Evolutionary conservation across 2,113 vertebrate species (phyloP).

Genomic region (Garra rufa): DNA sequence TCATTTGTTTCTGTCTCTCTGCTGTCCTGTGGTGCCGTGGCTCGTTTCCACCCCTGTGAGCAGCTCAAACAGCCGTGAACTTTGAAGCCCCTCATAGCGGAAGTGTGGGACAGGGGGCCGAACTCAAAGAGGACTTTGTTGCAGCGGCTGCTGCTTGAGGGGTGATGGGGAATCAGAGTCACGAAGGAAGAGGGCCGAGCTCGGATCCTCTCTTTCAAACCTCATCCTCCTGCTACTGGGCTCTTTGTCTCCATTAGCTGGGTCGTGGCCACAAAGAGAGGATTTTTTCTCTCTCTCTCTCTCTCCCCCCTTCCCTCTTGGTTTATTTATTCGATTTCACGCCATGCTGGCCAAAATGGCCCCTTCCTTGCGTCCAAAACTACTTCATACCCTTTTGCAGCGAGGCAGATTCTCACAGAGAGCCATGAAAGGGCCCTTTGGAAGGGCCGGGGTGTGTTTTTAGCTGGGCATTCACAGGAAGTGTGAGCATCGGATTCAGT

Average conservation of each 20-base stretch:
- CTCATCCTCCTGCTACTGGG: slow-evolving; percentile 72
- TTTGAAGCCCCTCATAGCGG: slow-evolving; percentile 86
- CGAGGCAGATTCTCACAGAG: slow-evolving; percentile 57
- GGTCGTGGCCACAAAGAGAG: slow-evolving; percentile 82
- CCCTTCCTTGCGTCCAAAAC: slow-evolving; percentile 70
- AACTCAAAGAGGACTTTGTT: slow-evolving; percentile 85
- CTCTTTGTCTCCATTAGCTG: slow-evolving; percentile 84
- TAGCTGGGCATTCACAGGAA: slow-evolving; percentile 58
- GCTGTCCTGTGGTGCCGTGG: slow-evolving; percentile 38
- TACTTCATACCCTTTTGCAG: slow-evolving; percentile 71
- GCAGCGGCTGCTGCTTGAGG: slow-evolving; percentile 51
- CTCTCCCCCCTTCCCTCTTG: neutral
- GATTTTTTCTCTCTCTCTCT: slow-evolving; percentile 75
- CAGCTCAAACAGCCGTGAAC: slow-evolving; percentile 85
- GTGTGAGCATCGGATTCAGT: slow-evolving; percentile 61
- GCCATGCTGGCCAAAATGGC: slow-evolving; percentile 74
- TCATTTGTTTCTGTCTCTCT: slow-evolving; percentile 14
- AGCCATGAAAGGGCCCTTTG: slow-evolving; percentile 64
- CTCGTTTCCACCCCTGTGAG: slow-evolving; percentile 80
- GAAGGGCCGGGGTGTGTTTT: slow-evolving; percentile 47
- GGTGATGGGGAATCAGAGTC: slow-evolving; percentile 70
- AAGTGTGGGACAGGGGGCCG: slow-evolving; percentile 82
- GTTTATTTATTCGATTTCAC: slow-evolving; percentile 86
- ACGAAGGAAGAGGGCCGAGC: slow-evolving; percentile 65
- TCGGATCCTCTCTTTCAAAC: slow-evolving; percentile 76